Evolutionary conservation across 53 echinoderm and acorn worm species (phyloP).

Genomic region (Temnopleurus reevesii): DNA sequence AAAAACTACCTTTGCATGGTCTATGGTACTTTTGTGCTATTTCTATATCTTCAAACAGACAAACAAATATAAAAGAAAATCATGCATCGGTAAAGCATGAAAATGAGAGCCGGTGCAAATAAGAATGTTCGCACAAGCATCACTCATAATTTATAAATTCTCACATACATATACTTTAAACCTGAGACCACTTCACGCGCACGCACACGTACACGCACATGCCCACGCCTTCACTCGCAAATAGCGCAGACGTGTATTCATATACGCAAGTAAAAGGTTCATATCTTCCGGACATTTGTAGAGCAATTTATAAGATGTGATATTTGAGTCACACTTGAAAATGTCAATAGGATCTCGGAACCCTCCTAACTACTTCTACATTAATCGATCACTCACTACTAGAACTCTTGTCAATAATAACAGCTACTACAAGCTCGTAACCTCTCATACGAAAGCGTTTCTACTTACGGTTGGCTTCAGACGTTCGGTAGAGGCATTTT

Average conservation of each 20-base stretch:
- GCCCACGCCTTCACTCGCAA: too few species aligned
- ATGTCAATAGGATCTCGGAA: constrained; percentile 24
- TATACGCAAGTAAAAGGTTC: neutral
- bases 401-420: constrained; percentile 11
- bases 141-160: too few species aligned
- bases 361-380: constrained; percentile 26
- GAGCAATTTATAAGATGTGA: constrained; percentile 25
- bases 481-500: neutral
- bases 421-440: neutral
- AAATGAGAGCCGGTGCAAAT: too few species aligned
- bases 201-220: neutral
- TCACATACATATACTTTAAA: too few species aligned
- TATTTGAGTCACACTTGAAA: constrained; percentile 34
- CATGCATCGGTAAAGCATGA: too few species aligned
- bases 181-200: neutral
- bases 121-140: too few species aligned
- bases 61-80: too few species aligned
- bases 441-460: constrained; percentile 12
- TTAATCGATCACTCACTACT: constrained; percentile 33
- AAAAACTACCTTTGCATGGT: too few species aligned
- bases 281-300: constrained; percentile 31
- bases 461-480: constrained; percentile 2
- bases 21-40: too few species aligned
- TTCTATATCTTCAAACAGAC: too few species aligned
- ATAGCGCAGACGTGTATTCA: too few species aligned